These are phyloP conservation scores for Ectemnius continuus DNA, from an alignment of 2,888 invertebrate genomes.

Conservation along the genomic window DNA sequence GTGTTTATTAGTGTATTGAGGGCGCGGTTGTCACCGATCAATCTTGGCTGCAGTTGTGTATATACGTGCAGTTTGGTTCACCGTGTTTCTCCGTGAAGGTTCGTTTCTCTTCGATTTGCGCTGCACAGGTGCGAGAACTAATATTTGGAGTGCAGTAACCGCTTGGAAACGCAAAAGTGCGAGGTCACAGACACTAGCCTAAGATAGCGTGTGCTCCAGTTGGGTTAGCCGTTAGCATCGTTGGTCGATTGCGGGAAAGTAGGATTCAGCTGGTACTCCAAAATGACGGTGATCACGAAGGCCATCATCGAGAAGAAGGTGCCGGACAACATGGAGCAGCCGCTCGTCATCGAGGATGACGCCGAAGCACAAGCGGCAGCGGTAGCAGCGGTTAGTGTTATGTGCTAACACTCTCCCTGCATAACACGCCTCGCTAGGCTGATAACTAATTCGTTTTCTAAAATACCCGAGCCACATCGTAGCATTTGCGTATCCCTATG, in stretches of 20 bases:
- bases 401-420: neutral
- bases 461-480: neutral
- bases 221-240: too few species aligned
- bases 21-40: slow-evolving; percentile 61
- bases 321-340: slow-evolving; percentile 82
- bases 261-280: slow-evolving; percentile 30
- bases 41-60: slow-evolving; percentile 48
- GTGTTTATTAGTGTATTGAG: slow-evolving; percentile 39
- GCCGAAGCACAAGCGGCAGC: slow-evolving; percentile 39
- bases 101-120: neutral
- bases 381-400: slow-evolving; percentile 73
- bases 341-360: slow-evolving; percentile 81
- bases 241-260: neutral
- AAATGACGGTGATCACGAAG: slow-evolving; percentile 90
- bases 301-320: slow-evolving; percentile 85
- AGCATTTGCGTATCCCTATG: neutral
- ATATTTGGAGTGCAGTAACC: slow-evolving; percentile 1
- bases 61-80: slow-evolving; percentile 36
- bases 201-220: neutral
- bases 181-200: neutral
- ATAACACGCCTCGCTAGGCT: too few species aligned
- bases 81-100: slow-evolving; percentile 24
- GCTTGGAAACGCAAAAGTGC: neutral
- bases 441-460: too few species aligned
- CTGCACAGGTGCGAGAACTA: neutral